Conservation (phyloP, 2,888 invertebrate genomes). For the Tubulanus polymorphus region DNA sequence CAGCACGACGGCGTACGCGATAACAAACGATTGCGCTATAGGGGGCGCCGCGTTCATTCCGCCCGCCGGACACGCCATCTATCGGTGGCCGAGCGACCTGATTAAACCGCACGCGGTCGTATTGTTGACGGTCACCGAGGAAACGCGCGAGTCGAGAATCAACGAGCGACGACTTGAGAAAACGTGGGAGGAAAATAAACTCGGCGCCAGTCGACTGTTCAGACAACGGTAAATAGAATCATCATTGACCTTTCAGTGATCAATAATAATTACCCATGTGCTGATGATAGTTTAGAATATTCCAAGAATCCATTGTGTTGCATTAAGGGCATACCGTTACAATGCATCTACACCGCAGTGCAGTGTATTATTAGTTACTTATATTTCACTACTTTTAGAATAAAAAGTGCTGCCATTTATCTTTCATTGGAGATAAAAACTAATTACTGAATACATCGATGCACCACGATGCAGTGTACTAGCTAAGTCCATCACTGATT, state of each 20-base stretch:
- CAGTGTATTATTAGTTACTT: too few species aligned
- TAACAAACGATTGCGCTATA: slow-evolving; percentile 28
- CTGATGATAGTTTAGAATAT: background rate
- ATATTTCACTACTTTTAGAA: too few species aligned
- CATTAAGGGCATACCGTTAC: too few species aligned
- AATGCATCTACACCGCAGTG: too few species aligned
- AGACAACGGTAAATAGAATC: slow-evolving; percentile 31
- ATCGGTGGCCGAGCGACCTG: slow-evolving; percentile 32
- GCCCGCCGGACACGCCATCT: slow-evolving; percentile 19
- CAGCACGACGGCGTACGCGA: slow-evolving; percentile 35
- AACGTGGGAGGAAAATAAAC: slow-evolving; percentile 28
- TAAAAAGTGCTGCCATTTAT: too few species aligned
- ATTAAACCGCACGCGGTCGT: slow-evolving; percentile 27
- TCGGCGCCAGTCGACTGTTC: slow-evolving; percentile 26
- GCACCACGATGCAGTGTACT: too few species aligned
- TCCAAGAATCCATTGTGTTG: background rate
- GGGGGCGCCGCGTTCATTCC: slow-evolving; percentile 22
- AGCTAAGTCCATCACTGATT: too few species aligned
- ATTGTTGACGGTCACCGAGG: slow-evolving; percentile 30
- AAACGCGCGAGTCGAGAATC: slow-evolving; percentile 25
- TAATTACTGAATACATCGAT: too few species aligned
- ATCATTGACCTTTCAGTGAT: too few species aligned
- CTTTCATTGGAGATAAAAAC: too few species aligned
- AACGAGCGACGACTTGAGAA: slow-evolving; percentile 16
- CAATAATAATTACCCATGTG: background rate